These are phyloP conservation scores for Paragorgia papillata DNA, from an alignment of 92 coral and sea anemone species.

Conservation along the genomic window DNA sequence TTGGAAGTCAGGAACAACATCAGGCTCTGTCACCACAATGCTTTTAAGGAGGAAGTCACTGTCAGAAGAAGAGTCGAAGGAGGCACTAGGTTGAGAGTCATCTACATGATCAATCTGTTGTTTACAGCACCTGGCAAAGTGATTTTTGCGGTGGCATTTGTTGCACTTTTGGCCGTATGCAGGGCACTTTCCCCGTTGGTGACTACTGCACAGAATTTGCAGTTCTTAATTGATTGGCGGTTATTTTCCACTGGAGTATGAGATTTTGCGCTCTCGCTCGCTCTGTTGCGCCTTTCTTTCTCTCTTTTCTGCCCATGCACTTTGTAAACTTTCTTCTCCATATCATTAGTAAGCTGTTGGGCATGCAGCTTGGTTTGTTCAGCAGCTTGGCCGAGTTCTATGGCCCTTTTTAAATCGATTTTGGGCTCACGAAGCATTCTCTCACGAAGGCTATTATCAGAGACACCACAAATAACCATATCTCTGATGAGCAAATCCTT, in stretches of 20 bases:
- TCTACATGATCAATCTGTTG: conserved; percentile 9
- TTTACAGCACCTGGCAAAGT: conserved; percentile 48
- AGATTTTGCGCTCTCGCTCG: not conserved
- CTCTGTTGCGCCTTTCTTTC: not conserved
- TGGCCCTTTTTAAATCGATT: conserved; percentile 42
- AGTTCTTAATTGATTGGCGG: conserved; percentile 13
- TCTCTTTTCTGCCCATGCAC: not conserved
- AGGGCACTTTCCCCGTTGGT: conserved; percentile 39
- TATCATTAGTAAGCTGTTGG: conserved; percentile 27
- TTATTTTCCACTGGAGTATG: not conserved
- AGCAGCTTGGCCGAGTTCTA: conserved; percentile 55
- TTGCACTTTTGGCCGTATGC: conserved; percentile 47
- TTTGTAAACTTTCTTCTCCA: conserved; percentile 22
- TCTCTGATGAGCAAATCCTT: conserved; percentile 56
- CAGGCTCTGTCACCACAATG: not conserved
- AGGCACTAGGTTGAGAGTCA: conserved; percentile 13
- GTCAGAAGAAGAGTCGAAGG: conserved; percentile 20
- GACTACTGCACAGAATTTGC: conserved; percentile 56
- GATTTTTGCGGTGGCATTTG: conserved; percentile 39
- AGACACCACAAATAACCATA: conserved; percentile 45
- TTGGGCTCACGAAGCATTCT: conserved; percentile 44
- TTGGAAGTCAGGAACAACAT: not conserved
- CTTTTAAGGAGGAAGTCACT: not conserved
- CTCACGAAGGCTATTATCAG: conserved; percentile 38
- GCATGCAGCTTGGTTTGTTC: conserved; percentile 58